These are phyloP conservation scores for Grallaria varia DNA, from an alignment of 2,113 vertebrate genomes.

Conservation along the genomic window DNA sequence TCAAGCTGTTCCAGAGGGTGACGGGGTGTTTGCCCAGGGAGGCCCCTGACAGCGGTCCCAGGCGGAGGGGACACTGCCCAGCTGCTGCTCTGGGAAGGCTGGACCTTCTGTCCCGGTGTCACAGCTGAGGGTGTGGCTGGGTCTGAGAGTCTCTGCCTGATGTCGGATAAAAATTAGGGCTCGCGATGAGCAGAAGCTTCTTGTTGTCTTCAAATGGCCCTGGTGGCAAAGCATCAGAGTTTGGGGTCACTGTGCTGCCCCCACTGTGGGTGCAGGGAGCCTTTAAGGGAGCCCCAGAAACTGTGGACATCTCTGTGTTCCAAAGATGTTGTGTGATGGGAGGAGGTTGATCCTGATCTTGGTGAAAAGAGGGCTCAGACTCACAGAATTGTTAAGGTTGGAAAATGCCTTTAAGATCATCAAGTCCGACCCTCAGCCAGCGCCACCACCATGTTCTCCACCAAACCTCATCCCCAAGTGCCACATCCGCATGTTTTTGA, in stretches of 20 bases:
- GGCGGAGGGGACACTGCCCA: neutral
- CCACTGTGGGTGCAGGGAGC: neutral
- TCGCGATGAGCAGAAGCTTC: neutral
- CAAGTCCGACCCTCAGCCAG: neutral
- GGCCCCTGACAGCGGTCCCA: neutral
- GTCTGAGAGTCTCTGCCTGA: neutral
- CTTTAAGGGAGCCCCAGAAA: neutral
- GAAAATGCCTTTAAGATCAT: neutral
- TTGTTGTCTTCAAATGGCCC: neutral
- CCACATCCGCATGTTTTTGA: accelerated
- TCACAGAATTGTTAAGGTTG: neutral
- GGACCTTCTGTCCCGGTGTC: neutral
- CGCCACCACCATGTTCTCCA: accelerated
- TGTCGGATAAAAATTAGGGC: accelerated
- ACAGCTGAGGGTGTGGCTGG: neutral
- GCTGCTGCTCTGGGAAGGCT: neutral
- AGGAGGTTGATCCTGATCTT: neutral
- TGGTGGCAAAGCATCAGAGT: neutral
- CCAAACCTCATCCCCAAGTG: neutral
- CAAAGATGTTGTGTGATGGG: neutral
- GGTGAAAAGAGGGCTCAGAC: neutral
- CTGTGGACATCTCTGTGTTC: neutral
- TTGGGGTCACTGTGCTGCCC: neutral
- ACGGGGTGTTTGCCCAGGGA: neutral
- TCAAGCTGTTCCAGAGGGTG: neutral